A percentile compares a stretch with the other conserved stretches of the same genome.
Conservation (phyloP, 2,888 invertebrate genomes). For the Ecdyonurus torrentis region DNA sequence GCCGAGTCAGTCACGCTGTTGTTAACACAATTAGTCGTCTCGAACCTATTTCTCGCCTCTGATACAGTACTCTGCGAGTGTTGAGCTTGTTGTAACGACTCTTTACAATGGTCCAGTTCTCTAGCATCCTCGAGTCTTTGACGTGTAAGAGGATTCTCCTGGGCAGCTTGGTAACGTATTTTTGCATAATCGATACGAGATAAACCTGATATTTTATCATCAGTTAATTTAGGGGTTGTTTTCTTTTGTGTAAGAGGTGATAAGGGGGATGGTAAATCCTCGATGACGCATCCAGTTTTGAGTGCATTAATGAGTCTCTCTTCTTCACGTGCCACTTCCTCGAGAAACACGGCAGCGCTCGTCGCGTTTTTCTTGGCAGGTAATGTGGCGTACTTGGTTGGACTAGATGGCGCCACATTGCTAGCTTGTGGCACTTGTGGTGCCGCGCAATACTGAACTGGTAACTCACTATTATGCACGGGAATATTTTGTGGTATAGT, state of each 20-base stretch:
- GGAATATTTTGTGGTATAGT: background rate
- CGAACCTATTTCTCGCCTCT: slow-evolving; percentile 20
- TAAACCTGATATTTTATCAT: slow-evolving; percentile 21
- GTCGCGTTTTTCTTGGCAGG: slow-evolving; percentile 17
- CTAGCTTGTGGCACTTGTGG: background rate
- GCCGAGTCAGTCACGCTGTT: slow-evolving; percentile 14
- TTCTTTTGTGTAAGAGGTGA: background rate
- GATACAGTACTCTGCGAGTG: slow-evolving; percentile 16
- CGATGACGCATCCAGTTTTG: slow-evolving; percentile 49
- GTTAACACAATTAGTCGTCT: slow-evolving; percentile 13
- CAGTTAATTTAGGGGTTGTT: background rate
- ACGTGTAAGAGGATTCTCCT: slow-evolving; percentile 27
- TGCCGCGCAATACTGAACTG: background rate
- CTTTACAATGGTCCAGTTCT: slow-evolving; percentile 21
- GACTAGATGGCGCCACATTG: slow-evolving; percentile 8
- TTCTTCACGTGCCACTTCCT: slow-evolving; percentile 66
- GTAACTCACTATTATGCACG: background rate
- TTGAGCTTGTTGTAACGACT: slow-evolving; percentile 7
- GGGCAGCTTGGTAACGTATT: slow-evolving; percentile 41
- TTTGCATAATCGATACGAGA: slow-evolving; percentile 49
- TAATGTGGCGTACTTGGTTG: slow-evolving; percentile 14
- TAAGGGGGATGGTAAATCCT: slow-evolving; percentile 23
- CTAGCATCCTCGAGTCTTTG: slow-evolving; percentile 24
- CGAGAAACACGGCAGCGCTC: slow-evolving; percentile 26
- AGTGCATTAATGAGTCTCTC: slow-evolving; percentile 61